Percentiles rank a stretch among this genome's conserved stretches.
These are phyloP conservation scores for Margarornis squamiger DNA, from an alignment of 2,797 vertebrate species.

Conservation along the genomic window DNA sequence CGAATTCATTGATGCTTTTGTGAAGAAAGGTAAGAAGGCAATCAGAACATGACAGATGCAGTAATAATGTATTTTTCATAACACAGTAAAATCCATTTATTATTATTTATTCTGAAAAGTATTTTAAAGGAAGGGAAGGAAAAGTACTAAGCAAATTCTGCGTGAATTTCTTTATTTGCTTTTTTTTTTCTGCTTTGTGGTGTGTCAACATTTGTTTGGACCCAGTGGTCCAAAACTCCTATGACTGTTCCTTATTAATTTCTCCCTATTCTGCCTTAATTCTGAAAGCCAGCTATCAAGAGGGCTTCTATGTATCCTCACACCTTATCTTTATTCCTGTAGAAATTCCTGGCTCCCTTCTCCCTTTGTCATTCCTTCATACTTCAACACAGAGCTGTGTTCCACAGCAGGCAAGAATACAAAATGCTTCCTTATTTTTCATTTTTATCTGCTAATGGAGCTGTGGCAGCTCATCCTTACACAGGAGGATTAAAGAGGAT, in stretches of 20 bases:
- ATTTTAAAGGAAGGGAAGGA: not conserved
- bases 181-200: not conserved
- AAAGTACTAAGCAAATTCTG: not conserved
- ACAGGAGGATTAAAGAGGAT: not conserved
- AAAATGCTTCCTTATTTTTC: not conserved
- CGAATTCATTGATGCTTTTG: slow-evolving; percentile 78
- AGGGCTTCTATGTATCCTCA: not conserved
- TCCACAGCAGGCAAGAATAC: not conserved
- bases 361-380: not conserved
- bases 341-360: not conserved
- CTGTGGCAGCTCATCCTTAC: not conserved
- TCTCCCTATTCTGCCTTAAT: not conserved
- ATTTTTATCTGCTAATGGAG: not conserved
- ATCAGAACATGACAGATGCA: not conserved
- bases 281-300: not conserved
- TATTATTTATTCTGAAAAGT: not conserved
- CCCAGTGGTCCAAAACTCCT: not conserved
- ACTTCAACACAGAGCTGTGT: not conserved
- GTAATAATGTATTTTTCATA: not conserved
- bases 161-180: not conserved
- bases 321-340: not conserved
- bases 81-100: not conserved
- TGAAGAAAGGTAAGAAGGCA: slow-evolving; percentile 82
- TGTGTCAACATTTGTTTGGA: not conserved
- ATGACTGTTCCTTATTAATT: not conserved